A percentile compares a stretch with the other conserved stretches of the same genome.
These are phyloP conservation scores for Coluber constrictor DNA, from an alignment of 2,797 vertebrate genomes.

Conservation along the genomic window DNA sequence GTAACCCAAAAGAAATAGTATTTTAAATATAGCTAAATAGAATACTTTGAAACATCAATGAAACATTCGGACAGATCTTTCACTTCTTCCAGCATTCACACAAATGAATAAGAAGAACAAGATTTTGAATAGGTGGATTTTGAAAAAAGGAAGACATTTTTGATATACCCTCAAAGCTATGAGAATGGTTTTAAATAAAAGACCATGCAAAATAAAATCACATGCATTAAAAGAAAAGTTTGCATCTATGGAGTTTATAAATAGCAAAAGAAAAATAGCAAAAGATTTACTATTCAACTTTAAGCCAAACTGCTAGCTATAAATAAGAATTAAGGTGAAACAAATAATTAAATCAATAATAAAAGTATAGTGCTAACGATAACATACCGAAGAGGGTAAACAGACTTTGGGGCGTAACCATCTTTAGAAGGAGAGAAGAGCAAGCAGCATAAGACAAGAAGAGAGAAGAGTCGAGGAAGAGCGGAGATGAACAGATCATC, in stretches of 20 bases:
- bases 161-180: conserved; percentile 86
- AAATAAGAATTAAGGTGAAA: conserved; percentile 85
- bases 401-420: conserved; percentile 99
- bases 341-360: conserved; percentile 82
- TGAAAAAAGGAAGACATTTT: conserved; percentile 81
- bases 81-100: conserved; percentile 79
- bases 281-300: conserved; percentile 82
- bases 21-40: conserved; percentile 63
- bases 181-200: conserved; percentile 86
- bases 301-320: conserved; percentile 83
- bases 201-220: conserved; percentile 87
- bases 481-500: conserved; percentile 99
- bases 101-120: conserved; percentile 85
- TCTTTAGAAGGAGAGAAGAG: conserved; percentile 99
- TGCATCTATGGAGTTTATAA: conserved; percentile 81
- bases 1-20: conserved; percentile 76
- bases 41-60: conserved; percentile 73
- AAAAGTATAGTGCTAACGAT: conserved; percentile 96
- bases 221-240: conserved; percentile 87
- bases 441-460: conserved; percentile 99
- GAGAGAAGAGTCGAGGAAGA: conserved; percentile 99
- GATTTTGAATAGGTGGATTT: conserved; percentile 83
- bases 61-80: conserved; percentile 81
- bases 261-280: conserved; percentile 79
- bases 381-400: conserved; percentile 99